Evolutionary conservation across 2,113 vertebrate genomes (phyloP), one percentile per base, ranked within the genome.

Genomic region (Calcarius ornatus): DNA sequence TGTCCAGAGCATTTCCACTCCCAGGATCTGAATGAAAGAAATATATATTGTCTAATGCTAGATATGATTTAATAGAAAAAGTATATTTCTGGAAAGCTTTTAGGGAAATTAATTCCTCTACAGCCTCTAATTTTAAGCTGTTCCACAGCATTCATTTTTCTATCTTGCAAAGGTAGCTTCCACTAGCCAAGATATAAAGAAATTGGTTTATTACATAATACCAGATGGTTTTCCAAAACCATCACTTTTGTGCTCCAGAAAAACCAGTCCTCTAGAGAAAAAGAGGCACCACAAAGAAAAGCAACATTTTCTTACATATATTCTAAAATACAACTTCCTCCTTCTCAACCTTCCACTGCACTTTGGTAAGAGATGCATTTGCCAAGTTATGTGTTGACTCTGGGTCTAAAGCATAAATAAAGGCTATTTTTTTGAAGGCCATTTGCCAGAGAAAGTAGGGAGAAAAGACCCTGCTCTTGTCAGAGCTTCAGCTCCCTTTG

Each of bases 381-480:
- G 9, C 45, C 23, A 5, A 80, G 59, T 83, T 51, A 82, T 2
- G 6, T 37, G 30, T 64, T 66, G 47, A 51, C 51, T 82, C 42
- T 51, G 27, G 8, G 12, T 66, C 40, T 68, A 66, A 75, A 78
- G 60, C 19, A 88, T 22, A 86, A 73, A 66, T 51, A 5, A 81
- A 60, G 15, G 35, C 43, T 31, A 56, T 81, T 88, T 90, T 50
- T 51, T 66, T 24, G 4, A 80, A 45, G 54, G 30, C 7, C 15
- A n/a, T 78, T 63, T 73, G 33, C 63, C 82, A 88, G 25, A 54
- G 5, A 53, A 91, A 79, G 11, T 2, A 9, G 1, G 5, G 38
- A 11, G 4, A 2, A 51, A 24, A 53, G 15, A 65, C 8, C 1
- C 15, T 10, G 14, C 5, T 57, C 12, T 48, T 2, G 0, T 42